Conservation (phyloP, 2,113 vertebrate genomes). For the Pedionomus torquatus region DNA sequence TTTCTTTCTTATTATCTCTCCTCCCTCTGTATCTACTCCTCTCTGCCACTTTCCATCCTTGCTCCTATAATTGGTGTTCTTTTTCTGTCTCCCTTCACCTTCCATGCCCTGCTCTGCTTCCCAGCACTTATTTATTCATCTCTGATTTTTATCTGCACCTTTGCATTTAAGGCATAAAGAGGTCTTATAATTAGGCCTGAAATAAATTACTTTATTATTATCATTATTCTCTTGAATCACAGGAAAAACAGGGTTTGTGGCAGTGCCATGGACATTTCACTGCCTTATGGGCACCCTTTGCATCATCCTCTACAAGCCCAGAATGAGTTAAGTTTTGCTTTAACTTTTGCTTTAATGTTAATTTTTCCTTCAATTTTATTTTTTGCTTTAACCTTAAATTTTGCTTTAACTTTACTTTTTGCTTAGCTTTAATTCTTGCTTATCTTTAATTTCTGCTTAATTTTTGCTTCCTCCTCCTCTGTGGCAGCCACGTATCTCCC, state of each 20-base stretch:
- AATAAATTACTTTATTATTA: not conserved
- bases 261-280: fast-evolving
- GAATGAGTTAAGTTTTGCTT: not conserved
- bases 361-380: not conserved
- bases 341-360: not conserved
- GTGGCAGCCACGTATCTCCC: fast-evolving
- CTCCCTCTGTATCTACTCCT: not conserved
- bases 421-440: not conserved
- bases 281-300: fast-evolving
- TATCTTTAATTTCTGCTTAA: not conserved
- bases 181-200: not conserved
- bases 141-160: not conserved
- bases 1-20: conserved; percentile 35
- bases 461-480: not conserved
- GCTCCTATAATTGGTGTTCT: not conserved
- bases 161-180: not conserved
- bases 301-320: fast-evolving
- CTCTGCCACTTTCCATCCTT: not conserved
- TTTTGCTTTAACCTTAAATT: not conserved
- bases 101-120: not conserved
- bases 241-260: not conserved
- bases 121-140: not conserved
- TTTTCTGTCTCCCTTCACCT: not conserved
- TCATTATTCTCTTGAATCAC: not conserved
- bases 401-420: not conserved